Conservation (phyloP, 2,888 invertebrate genomes). For the Cremastinae sp. region DNA sequence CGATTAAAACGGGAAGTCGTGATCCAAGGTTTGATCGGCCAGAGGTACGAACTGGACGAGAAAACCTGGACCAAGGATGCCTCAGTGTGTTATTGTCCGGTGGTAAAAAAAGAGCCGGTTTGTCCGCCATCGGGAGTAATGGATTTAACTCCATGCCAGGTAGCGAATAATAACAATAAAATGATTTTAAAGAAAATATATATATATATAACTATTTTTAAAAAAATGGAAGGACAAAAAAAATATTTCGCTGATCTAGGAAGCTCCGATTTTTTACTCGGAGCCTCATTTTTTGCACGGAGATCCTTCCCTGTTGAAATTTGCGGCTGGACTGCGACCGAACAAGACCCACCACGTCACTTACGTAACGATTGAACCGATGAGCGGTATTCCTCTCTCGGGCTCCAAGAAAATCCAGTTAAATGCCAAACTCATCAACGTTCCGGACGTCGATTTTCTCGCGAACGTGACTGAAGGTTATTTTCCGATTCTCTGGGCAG, state of each 20-base stretch:
- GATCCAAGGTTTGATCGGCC: slow-evolving; percentile 81
- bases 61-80: slow-evolving; percentile 80
- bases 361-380: slow-evolving; percentile 84
- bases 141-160: slow-evolving; percentile 79
- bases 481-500: slow-evolving; percentile 84
- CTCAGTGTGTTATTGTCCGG: slow-evolving; percentile 83
- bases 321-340: slow-evolving; percentile 82
- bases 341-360: slow-evolving; percentile 82
- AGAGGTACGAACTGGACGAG: slow-evolving; percentile 81
- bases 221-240: background rate
- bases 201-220: no score
- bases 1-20: slow-evolving; percentile 78
- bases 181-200: background rate
- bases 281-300: slow-evolving; percentile 86
- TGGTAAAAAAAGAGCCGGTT: slow-evolving; percentile 80
- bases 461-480: slow-evolving; percentile 82
- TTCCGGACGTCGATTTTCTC: slow-evolving; percentile 80
- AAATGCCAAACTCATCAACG: slow-evolving; percentile 82
- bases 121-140: slow-evolving; percentile 83
- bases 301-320: slow-evolving; percentile 82
- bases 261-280: slow-evolving; percentile 84
- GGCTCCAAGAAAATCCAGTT: slow-evolving; percentile 83
- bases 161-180: slow-evolving; percentile 30
- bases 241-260: slow-evolving; percentile 70
- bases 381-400: slow-evolving; percentile 82